Evolutionary conservation across 2,113 vertebrate genomes (phyloP), one percentile per base, ranked within the genome.

Genomic region (Pachycephala philippinensis): DNA sequence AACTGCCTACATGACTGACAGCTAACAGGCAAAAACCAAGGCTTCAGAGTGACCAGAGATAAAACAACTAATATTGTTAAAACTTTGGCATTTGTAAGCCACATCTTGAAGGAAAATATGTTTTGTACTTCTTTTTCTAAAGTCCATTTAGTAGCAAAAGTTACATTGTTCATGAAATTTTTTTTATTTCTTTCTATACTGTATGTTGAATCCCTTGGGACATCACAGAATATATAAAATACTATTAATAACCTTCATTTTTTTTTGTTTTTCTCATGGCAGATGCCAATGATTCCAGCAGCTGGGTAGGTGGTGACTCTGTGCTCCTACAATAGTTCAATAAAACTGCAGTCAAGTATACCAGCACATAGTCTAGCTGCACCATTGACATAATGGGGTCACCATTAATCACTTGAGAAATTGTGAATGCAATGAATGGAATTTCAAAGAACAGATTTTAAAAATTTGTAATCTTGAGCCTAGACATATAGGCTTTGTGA

Each of bases 361-460:
- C 5, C 19, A 85, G 65, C 61, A 56, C 31, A 47, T 4, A 78
- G 30, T 17, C 61, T 47, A 86, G 37, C 42, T 5, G 1, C 30
- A 83, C 15, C 33, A 47, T 1, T 72, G 89, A 60, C 76, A 88
- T 80, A 90, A 78, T 53, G 49, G 26, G 57, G 74, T 82, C 82
- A 90, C 28, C 33, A 72, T 79, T 82, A 79, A 87, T 81, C 77
- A 74, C 33, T 53, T 37, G 1, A 82, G 39, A 87, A 93, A 50
- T 64, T 61, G 59, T 19, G 21, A 91, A 63, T 30, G 12, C 35
- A 78, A 15, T 63, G 21, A 89, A 20, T 17, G 6, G 11, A 40
- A 85, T 94, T 91, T 85, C 40, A 72, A 89, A 87, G 65, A 93
- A 79, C n/a, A 72, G 59, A 61, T 69, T 93, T 95, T 68, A 90